Percentiles rank a stretch among this genome's conserved stretches.
These are phyloP conservation scores for Zaprionus capensis DNA, from an alignment of 1,140 invertebrate genomes.

Conservation along the genomic window DNA sequence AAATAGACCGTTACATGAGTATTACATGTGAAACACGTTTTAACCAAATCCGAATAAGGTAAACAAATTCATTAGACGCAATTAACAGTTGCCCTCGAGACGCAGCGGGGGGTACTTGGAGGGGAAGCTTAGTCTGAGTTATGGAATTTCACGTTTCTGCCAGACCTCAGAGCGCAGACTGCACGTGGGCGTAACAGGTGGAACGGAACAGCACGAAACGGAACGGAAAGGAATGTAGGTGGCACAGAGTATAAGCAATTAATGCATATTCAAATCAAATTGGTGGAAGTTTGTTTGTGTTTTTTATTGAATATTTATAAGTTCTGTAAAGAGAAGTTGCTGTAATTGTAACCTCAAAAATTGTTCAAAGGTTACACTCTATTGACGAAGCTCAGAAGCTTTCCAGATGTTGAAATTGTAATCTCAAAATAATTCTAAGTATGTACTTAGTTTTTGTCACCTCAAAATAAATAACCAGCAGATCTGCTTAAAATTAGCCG, in stretches of 20 bases:
- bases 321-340: not conserved
- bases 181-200: slow-evolving; percentile 39
- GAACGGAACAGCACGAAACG: slow-evolving; percentile 34
- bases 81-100: slow-evolving; percentile 52
- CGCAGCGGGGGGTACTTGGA: slow-evolving; percentile 12
- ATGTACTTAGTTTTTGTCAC: too few species aligned
- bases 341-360: not conserved
- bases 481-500: too few species aligned
- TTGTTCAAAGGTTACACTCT: too few species aligned
- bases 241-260: slow-evolving; percentile 28
- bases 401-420: too few species aligned
- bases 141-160: slow-evolving; percentile 29
- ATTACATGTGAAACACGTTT: slow-evolving; percentile 58
- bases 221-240: slow-evolving; percentile 22
- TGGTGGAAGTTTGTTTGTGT: not conserved
- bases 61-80: slow-evolving; percentile 70
- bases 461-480: too few species aligned
- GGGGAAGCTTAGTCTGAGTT: too few species aligned
- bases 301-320: not conserved
- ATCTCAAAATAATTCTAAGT: too few species aligned
- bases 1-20: slow-evolving; percentile 29
- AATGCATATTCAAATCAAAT: slow-evolving; percentile 35
- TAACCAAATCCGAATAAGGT: slow-evolving; percentile 38
- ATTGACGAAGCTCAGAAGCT: too few species aligned
- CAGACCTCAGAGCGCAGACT: slow-evolving; percentile 23